phyloP scores from a whole-genome alignment of 2,888 invertebrate species.

The Conomelus anceps region DNA sequence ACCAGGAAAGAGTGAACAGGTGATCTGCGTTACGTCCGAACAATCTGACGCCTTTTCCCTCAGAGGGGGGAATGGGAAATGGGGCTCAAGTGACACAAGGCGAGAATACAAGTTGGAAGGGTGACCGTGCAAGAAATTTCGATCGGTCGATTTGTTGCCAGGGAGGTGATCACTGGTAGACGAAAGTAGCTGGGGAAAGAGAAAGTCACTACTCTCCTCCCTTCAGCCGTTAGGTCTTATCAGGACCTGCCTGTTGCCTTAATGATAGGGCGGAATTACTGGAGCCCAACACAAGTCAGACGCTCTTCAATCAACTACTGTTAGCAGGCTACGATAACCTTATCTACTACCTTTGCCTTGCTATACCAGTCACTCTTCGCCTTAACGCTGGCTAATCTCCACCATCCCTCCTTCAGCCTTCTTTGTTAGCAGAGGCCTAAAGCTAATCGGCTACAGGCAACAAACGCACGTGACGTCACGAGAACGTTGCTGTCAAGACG shows the following conservation, averaged over 20 bases:
- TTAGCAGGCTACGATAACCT: neutral
- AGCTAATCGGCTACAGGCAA: neutral
- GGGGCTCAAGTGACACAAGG: neutral
- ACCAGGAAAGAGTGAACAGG: neutral
- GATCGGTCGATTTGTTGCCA: neutral
- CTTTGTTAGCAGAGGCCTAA: neutral
- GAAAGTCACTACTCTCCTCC: neutral
- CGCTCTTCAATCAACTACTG: neutral
- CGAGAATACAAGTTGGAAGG: neutral
- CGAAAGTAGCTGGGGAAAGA: neutral
- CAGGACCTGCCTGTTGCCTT: conserved; percentile 5
- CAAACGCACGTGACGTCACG: neutral
- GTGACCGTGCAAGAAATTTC: neutral
- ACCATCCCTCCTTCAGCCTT: neutral
- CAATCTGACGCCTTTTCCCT: neutral
- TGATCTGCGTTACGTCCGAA: neutral
- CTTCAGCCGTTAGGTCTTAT: neutral
- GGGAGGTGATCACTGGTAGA: neutral
- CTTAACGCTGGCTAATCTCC: neutral
- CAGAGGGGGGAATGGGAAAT: neutral
- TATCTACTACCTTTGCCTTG: neutral
- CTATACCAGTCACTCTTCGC: neutral
- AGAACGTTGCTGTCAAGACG: neutral
- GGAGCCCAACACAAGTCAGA: neutral
- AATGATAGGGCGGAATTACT: conserved; percentile 7